phyloP scores from a whole-genome alignment of 2,888 invertebrate genomes.

The Oscheius sp. region DNA sequence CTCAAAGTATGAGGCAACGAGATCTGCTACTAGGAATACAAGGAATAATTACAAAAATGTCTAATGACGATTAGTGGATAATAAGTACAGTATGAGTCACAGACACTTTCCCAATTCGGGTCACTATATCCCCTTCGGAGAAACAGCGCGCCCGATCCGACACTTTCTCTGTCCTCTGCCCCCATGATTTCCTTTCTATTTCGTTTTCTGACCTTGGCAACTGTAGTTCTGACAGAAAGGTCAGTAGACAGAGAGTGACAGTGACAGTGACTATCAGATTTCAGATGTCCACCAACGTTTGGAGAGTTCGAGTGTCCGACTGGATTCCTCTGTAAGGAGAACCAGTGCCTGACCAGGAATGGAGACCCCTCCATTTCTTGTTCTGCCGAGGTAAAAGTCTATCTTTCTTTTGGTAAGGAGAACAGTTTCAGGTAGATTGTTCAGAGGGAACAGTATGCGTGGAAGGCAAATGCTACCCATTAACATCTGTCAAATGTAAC shows the following conservation, averaged over 20 bases:
- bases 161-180: slow-evolving; percentile 11
- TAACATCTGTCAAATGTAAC: slow-evolving; percentile 63
- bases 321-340: slow-evolving; percentile 58
- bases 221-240: slow-evolving; percentile 19
- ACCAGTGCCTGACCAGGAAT: slow-evolving; percentile 55
- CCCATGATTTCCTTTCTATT: slow-evolving; percentile 12
- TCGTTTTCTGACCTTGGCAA: background rate
- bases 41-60: too few relatives aligned
- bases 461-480: slow-evolving; percentile 62
- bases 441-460: slow-evolving; percentile 49
- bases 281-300: slow-evolving; percentile 64
- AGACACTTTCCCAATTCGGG: background rate
- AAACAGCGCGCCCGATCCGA: background rate
- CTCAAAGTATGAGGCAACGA: too few relatives aligned
- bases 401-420: background rate
- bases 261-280: background rate
- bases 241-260: background rate
- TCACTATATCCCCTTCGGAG: slow-evolving; percentile 7
- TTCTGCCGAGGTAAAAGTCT: slow-evolving; percentile 52
- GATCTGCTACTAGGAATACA: too few relatives aligned
- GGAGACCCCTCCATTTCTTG: slow-evolving; percentile 51
- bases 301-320: slow-evolving; percentile 68
- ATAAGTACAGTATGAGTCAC: slow-evolving; percentile 1
- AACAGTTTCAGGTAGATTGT: slow-evolving; percentile 55
- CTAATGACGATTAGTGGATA: too few relatives aligned